Evolutionary conservation across 2,888 invertebrate species (phyloP), one percentile per base, ranked within the genome.

Genomic region (Dynastes tityus): DNA sequence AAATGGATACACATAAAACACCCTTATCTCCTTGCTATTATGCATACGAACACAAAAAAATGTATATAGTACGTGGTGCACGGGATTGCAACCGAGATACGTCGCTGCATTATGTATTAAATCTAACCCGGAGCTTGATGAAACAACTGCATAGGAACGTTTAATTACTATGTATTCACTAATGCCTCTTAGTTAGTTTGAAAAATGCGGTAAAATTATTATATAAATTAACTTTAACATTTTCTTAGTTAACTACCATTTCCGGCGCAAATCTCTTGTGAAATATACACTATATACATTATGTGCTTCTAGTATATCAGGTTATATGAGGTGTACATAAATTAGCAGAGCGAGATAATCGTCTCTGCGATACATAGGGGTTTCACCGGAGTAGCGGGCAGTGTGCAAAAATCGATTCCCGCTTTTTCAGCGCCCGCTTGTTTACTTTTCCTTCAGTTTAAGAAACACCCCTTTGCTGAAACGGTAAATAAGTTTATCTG

Each of bases 1-100:
- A 58, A 73, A 73, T 58, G 73, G 73, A 73, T 73, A 55, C 40
- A 73, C 73, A 73, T 73, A 73, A 73, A 73, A 73, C 73, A 73
- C 16, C 22, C 45, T 73, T 73, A 73, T 73, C 73, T 73, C 58
- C 40, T 22, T 58, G 73, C 40, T 73, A 58, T 73, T 58, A 73
- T 73, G 73, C 73, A 73, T 73, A 61, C 22, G 37, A 61, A 58
- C 61, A 73, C 32, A 73, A 71, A 71, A 70, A 67, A 67, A 67
- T 45, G 13, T 67, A 45, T 49, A 67, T 67, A 67, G 32, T 40
- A 67, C 67, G 67, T 45, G 16, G 32, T 27, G 67, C 55, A 58
- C 55, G 22, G 22, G 16, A 16, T 16, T 67, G 49, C 45, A 49
- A 11, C 22, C 22, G 45, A 49, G 45, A 67, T 67, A 29, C n/a